phyloP scores from a whole-genome alignment of 64 coral and sea anemone species.

The Actinia equina region DNA sequence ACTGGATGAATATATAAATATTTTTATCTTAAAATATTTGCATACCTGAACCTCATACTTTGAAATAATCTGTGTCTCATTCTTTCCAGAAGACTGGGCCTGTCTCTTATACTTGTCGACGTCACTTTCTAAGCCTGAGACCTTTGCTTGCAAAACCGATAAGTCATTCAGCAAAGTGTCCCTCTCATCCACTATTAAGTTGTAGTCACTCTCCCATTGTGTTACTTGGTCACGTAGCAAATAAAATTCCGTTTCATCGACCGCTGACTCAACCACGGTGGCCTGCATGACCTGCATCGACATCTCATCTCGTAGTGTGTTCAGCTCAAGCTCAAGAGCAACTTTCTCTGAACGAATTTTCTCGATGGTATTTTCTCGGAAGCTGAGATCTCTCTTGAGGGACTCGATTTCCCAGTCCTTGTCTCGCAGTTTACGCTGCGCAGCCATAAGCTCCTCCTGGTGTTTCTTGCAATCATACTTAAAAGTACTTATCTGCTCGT shows the following conservation, averaged over 20 bases:
- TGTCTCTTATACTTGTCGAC: constrained; percentile 65
- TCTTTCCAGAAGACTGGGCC: constrained; percentile 58
- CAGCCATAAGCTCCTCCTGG: constrained; percentile 28
- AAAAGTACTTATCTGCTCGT: constrained; percentile 63
- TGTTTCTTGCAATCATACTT: constrained; percentile 72
- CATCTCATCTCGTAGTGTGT: constrained; percentile 60
- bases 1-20: too few species aligned
- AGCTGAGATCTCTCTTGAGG: constrained; percentile 59
- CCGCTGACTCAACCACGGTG: constrained; percentile 58
- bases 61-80: constrained; percentile 57
- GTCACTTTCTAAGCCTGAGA: constrained; percentile 49
- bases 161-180: constrained; percentile 68
- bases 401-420: constrained; percentile 79
- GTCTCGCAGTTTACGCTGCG: constrained; percentile 49
- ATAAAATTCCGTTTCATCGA: constrained; percentile 66
- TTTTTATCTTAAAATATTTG: neutral
- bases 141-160: constrained; percentile 46
- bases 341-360: constrained; percentile 67
- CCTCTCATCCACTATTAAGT: constrained; percentile 65
- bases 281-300: constrained; percentile 43
- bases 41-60: constrained; percentile 71
- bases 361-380: constrained; percentile 36
- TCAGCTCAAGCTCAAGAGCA: constrained; percentile 72
- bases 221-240: constrained; percentile 63
- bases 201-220: constrained; percentile 56